phyloP scores from a whole-genome alignment of 2,888 invertebrate species.

The Oligia strigilis region DNA sequence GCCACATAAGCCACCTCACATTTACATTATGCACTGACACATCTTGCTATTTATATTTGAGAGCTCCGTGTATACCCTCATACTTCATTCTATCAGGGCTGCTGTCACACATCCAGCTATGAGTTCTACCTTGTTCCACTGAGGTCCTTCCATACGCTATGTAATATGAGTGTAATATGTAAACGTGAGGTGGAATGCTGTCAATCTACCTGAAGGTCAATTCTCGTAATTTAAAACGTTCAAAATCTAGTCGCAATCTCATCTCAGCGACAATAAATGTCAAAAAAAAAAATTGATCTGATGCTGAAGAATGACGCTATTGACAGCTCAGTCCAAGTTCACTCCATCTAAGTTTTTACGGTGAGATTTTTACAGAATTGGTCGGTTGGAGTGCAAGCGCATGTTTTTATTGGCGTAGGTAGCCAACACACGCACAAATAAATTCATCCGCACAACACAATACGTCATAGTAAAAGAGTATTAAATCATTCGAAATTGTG shows the following conservation, averaged over 20 bases:
- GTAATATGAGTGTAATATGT: too few species aligned
- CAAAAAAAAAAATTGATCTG: too few species aligned
- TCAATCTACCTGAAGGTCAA: background rate
- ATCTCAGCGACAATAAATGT: too few species aligned
- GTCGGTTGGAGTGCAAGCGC: too few species aligned
- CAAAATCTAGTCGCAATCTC: too few species aligned
- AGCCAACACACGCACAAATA: conserved; percentile 35
- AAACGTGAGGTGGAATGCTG: background rate
- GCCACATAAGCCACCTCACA: background rate
- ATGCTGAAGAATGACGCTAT: background rate
- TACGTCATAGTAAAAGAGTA: conserved; percentile 50
- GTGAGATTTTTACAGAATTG: background rate
- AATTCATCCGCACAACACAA: conserved; percentile 48
- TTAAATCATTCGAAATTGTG: conserved; percentile 65
- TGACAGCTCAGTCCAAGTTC: background rate
- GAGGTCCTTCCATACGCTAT: background rate
- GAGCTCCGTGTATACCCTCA: background rate
- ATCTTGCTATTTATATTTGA: background rate
- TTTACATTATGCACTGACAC: background rate
- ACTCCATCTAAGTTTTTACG: background rate
- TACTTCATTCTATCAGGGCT: background rate
- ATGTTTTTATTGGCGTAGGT: conserved; percentile 28
- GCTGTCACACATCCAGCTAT: background rate
- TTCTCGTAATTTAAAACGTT: too few species aligned
- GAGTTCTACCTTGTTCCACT: background rate